Percentiles rank a stretch among this genome's conserved stretches.
Evolutionary conservation across 2,888 invertebrate species (phyloP).

Genomic region (Archaeoteleia sp.): DNA sequence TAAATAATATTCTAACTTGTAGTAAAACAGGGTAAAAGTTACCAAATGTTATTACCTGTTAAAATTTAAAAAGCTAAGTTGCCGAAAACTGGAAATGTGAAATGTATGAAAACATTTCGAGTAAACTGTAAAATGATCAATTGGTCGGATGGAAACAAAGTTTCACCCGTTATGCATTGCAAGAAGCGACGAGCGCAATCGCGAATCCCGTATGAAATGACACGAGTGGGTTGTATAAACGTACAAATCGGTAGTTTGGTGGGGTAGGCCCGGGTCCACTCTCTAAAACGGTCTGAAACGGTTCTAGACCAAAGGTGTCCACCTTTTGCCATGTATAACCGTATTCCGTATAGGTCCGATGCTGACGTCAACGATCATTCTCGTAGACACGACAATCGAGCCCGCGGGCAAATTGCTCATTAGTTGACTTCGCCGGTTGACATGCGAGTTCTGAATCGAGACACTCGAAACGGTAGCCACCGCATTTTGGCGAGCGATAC

Average conservation of each 20-base stretch:
- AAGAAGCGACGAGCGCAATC: constrained; percentile 37
- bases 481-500: no score
- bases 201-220: constrained; percentile 47
- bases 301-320: constrained; percentile 48
- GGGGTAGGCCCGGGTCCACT: constrained; percentile 65
- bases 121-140: constrained; percentile 11
- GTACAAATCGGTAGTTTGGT: constrained; percentile 59
- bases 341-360: constrained; percentile 30
- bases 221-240: constrained; percentile 44
- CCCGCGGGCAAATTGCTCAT: not conserved
- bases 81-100: no score
- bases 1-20: no score
- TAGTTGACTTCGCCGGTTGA: no score
- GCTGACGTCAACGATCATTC: constrained; percentile 13
- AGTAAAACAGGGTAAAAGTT: no score
- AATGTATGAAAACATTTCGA: not conserved
- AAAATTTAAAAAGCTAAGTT: no score
- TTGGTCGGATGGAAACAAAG: no score
- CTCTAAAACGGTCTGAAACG: constrained; percentile 50
- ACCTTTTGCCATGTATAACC: constrained; percentile 27
- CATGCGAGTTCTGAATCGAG: no score
- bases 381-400: no score
- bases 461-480: no score
- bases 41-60: no score
- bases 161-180: constrained; percentile 49